Evolutionary conservation across 1,140 invertebrate species (phyloP).

Genomic region (Drosophila grimshawi): DNA sequence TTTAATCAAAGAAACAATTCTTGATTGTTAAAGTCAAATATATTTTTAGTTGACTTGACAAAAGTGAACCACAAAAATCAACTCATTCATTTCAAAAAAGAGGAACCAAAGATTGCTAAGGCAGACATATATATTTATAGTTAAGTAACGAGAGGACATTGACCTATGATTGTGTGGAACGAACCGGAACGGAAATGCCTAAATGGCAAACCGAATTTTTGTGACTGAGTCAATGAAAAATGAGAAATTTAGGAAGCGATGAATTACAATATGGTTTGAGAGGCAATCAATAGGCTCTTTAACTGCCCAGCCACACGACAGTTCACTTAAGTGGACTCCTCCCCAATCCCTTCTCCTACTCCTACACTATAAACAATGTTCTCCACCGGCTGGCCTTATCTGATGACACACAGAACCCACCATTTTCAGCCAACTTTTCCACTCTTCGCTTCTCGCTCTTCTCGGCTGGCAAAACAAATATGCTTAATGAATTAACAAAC

Average conservation of each 20-base stretch:
- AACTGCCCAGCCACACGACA: conserved; percentile 15
- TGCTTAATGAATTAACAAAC: conserved; percentile 66
- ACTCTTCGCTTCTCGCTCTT: neutral
- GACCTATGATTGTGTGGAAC: neutral
- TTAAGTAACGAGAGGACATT: neutral
- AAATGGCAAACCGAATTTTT: conserved; percentile 17
- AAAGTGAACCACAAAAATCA: too few relatives aligned
- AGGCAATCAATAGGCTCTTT: conserved; percentile 33
- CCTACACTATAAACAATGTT: neutral
- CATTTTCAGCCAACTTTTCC: too few relatives aligned
- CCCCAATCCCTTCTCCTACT: neutral
- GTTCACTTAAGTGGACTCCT: conserved; percentile 2
- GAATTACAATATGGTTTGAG: conserved; percentile 23
- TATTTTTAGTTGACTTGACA: too few relatives aligned
- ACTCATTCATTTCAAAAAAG: too few relatives aligned
- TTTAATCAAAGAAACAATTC: too few relatives aligned
- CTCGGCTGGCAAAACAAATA: conserved; percentile 28
- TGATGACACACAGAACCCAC: conserved; percentile 1
- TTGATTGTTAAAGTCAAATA: too few relatives aligned
- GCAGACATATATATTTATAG: too few relatives aligned
- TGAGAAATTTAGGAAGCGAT: neutral
- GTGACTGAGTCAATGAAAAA: conserved; percentile 15
- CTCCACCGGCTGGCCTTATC: conserved; percentile 3
- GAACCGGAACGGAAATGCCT: conserved; percentile 21
- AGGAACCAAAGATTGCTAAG: too few relatives aligned